A percentile compares a stretch with the other conserved stretches of the same genome.
Conservation (phyloP, 2,113 vertebrate species). For the Prolemur simus region DNA sequence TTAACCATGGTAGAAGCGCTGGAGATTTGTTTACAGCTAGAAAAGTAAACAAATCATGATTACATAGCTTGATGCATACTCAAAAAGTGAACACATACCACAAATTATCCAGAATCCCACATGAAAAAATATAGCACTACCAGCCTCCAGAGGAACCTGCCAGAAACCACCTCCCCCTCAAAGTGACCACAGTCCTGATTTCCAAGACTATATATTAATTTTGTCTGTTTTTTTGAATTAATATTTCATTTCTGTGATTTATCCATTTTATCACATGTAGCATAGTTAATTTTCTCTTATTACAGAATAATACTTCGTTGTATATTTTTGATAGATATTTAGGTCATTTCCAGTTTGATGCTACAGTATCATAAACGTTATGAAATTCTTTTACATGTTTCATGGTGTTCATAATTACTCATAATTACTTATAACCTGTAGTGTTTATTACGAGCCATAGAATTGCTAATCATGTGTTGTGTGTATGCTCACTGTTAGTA, state of each 20-base stretch:
- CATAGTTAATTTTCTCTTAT: not conserved
- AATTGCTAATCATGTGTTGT: not conserved
- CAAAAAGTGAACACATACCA: not conserved
- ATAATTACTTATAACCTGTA: not conserved
- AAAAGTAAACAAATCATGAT: not conserved
- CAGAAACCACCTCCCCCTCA: not conserved
- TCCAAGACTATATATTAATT: not conserved
- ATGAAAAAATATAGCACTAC: not conserved
- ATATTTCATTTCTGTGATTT: not conserved
- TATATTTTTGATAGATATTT: not conserved
- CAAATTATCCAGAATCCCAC: not conserved
- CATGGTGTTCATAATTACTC: not conserved
- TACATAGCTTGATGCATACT: not conserved
- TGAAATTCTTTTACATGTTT: not conserved
- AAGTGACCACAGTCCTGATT: not conserved
- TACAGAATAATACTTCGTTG: not conserved
- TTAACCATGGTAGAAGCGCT: no score
- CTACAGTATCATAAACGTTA: not conserved
- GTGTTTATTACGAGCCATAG: not conserved
- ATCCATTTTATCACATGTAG: not conserved
- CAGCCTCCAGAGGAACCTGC: not conserved
- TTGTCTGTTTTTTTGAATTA: not conserved
- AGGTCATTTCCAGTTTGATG: not conserved
- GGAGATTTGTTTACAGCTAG: not conserved
- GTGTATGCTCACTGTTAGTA: not conserved